These are phyloP conservation scores for Eustalomyia histrio DNA, from an alignment of 2,888 invertebrate genomes.

Conservation along the genomic window DNA sequence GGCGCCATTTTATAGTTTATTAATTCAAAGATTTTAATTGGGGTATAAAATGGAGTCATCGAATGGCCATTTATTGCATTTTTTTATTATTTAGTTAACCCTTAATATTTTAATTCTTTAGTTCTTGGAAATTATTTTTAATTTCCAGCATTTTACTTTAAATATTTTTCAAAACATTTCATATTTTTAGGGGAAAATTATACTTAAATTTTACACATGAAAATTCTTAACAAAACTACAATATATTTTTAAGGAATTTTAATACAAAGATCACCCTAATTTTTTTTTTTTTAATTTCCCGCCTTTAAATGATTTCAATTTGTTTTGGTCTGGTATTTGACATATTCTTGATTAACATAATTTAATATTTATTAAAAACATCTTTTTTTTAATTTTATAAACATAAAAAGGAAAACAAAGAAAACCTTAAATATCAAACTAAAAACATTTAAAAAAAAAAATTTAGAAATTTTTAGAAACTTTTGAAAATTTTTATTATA, in stretches of 20 bases:
- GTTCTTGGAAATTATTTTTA: too few species aligned
- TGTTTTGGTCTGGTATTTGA: conserved; percentile 2
- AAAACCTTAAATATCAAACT: not conserved
- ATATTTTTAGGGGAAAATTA: conserved; percentile 4
- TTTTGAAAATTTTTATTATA: not conserved
- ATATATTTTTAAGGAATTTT: conserved; percentile 8
- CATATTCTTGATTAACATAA: conserved; percentile 25
- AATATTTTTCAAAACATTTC: not conserved
- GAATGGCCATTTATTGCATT: too few species aligned
- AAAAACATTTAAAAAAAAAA: not conserved
- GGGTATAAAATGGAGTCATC: too few species aligned
- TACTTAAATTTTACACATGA: not conserved
- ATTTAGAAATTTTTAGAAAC: not conserved
- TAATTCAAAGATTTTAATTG: too few species aligned
- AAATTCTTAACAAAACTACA: not conserved
- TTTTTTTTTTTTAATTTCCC: not conserved
- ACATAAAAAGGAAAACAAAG: not conserved
- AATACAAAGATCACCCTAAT: not conserved
- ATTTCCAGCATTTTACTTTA: too few species aligned
- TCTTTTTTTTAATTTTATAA: conserved; percentile 26
- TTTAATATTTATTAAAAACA: conserved; percentile 28
- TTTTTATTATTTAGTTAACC: too few species aligned
- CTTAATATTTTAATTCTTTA: too few species aligned
- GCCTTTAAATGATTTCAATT: not conserved
- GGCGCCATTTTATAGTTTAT: too few species aligned